Evolutionary conservation across 1,140 invertebrate genomes (phyloP), one percentile per base, ranked within the genome.

Genomic region (Aphelinus certus): DNA sequence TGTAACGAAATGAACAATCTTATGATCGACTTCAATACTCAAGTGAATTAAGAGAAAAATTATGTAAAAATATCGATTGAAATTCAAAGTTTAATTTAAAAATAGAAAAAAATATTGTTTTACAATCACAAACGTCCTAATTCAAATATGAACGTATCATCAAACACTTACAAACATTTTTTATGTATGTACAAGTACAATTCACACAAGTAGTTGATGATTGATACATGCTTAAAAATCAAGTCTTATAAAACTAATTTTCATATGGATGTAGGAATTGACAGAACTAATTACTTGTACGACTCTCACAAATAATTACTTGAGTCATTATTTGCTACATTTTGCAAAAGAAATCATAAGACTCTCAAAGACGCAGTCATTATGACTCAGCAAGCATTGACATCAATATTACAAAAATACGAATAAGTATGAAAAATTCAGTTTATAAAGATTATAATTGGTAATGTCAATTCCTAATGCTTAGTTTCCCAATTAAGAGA

Each of bases 391-490:
- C 26, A 26, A 26, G 26, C 26, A 26, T 26, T 26, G 26, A 26
- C 26, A 26, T 26, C 26, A 26, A 26, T 26, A 26, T 26, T 26
- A 26, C 26, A 26, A 26, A 26, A 26, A 26, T 26, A 26, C 26
- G 26, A 26, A 26, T 26, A 26, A 26, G 26, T 26, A 57, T 2
- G 48, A 26, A 47, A 3, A 47, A 71, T 63, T 47, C 46, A 3
- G 7, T 7, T 53, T 60, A 65, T 47, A 64, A 65, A 64, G 55
- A 63, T n/a, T 9, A 63, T 10, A 10, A 65, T 42, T 3, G 9
- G 51, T 45, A n/a, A 60, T 73, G n/a, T 48, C 51, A 26, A 70
- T 66, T 58, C 3, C n/a, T 2, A 51, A 58, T 43, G 64, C 26
- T 48, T 10, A 5, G 48, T 70, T 51, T 45, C 42, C 58, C 9